Evolutionary conservation across 2,888 invertebrate species (phyloP).

Genomic region (Sphecodes monilicornis): DNA sequence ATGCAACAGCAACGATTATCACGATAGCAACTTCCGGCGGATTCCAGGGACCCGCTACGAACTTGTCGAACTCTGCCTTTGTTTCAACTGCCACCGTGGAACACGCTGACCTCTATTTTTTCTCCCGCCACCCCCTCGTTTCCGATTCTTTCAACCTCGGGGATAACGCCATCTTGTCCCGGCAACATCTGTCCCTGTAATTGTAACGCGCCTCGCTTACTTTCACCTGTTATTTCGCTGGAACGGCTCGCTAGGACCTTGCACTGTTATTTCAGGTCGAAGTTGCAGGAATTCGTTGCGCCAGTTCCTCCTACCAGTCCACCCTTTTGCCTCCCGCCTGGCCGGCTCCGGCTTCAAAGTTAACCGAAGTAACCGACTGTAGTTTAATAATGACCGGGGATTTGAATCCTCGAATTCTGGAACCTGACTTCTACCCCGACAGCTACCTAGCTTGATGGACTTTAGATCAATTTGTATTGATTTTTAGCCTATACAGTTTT

Average conservation of each 20-base stretch:
- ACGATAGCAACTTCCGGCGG: conserved; percentile 15
- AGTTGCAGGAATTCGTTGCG: neutral
- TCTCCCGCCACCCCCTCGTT: neutral
- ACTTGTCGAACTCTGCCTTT: conserved; percentile 15
- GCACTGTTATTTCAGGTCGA: neutral
- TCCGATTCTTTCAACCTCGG: neutral
- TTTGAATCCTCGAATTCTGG: neutral
- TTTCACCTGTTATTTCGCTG: conserved; percentile 19
- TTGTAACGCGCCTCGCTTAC: conserved; percentile 26
- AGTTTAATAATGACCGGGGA: neutral
- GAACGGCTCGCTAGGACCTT: neutral
- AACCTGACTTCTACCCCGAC: neutral
- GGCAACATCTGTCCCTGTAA: conserved; percentile 14
- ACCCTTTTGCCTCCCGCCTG: neutral
- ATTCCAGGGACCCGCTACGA: neutral
- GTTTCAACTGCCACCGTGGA: neutral
- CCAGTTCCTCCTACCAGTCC: neutral
- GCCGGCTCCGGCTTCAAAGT: neutral
- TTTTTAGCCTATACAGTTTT: neutral
- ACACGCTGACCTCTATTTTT: conserved; percentile 5
- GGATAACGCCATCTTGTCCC: neutral
- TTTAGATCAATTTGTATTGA: neutral
- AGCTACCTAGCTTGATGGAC: neutral
- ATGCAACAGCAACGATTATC: conserved; percentile 19
- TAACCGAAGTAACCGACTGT: neutral